Conservation (phyloP, 2,797 vertebrate species). For the Nothura maculosa region DNA sequence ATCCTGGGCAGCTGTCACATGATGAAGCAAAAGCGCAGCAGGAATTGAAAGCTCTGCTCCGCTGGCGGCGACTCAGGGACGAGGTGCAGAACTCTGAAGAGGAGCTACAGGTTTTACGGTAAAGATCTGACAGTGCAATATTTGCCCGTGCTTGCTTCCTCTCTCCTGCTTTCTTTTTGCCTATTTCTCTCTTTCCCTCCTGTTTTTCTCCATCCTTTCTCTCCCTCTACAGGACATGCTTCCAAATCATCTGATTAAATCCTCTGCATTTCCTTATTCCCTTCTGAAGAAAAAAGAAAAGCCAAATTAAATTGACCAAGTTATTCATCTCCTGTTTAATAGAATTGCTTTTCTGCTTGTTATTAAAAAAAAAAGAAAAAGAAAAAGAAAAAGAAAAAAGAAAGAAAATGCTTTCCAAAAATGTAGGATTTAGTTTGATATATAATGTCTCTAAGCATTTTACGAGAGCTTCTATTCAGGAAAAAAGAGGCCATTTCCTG, state of each 20-base stretch:
- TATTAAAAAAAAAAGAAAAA: not conserved
- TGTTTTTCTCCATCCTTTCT: not conserved
- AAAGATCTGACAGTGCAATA: not conserved
- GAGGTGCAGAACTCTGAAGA: constrained; percentile 91
- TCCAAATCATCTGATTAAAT: constrained; percentile 28
- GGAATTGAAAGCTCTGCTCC: constrained; percentile 90
- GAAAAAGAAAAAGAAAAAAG: too few species aligned
- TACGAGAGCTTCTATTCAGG: constrained; percentile 24
- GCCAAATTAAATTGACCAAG: not conserved
- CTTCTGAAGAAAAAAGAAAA: constrained; percentile 40
- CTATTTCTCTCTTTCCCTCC: not conserved
- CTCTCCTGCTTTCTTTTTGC: not conserved
- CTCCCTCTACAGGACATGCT: not conserved
- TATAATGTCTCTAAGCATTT: constrained; percentile 50
- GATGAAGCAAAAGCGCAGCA: constrained; percentile 83
- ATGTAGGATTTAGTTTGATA: constrained; percentile 3
- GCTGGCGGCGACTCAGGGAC: constrained; percentile 90
- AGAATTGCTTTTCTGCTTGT: constrained; percentile 4
- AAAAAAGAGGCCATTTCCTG: constrained; percentile 34
- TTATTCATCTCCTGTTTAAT: constrained; percentile 27
- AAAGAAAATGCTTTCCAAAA: constrained; percentile 23
- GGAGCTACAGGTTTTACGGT: constrained; percentile 95
- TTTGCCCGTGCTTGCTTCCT: not conserved
- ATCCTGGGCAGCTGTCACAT: constrained; percentile 80
- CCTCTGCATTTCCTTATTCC: constrained; percentile 42